Base-by-base conservation (phyloP, 2,888 invertebrate genomes). In the Agrotis ipsilon region DNA sequence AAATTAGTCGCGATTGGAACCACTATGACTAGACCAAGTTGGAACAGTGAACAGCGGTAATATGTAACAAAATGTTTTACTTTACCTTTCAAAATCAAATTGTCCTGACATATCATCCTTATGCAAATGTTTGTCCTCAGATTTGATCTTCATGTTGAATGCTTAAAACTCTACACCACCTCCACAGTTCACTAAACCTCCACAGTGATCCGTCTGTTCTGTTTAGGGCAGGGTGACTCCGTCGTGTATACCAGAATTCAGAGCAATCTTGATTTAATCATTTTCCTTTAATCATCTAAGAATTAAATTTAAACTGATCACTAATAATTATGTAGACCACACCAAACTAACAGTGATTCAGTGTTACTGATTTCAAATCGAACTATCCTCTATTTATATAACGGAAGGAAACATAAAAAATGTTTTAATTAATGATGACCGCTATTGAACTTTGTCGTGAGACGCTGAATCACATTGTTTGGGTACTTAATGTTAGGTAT, bases 191-290 rank as follows among this genome's bases (percentile, higher is more conserved):
- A n/a, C 2, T 72, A 59, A 2, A 87, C 68, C 55, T 90, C 66
- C 5, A 91, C 87, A 19, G 43, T 13, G 16, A 91, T 60, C 32
- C 60, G 69, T 16, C 81, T 78, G n/a, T 91, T 87, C 7, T 78
- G 78, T 0, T 97, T 97, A 39, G 1, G 98, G 98, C 21, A 97
- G 92, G 55, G 97, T 94, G 1, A 98, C 93, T 1, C 96, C 96
- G 57, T 97, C 95, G 3, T 97, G 94, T 39, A 97, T 11, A 4
- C 39, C 39, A 39, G 39, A 39, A 39, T 39, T 39, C 39, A 39
- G 11, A 11, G 39, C 11, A 11, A 11, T 39, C 39, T 39, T 39
- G 39, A 39, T 9, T 39, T 9, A 39, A 39, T 7, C 32, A 39
- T 27, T 27, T 27, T 24, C 24, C 24, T 3, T 24, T 24, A 24